Percentiles rank a stretch among this genome's conserved stretches.
These are phyloP conservation scores for Danio jaintianensis DNA, from an alignment of 2,797 vertebrate species.

Conservation along the genomic window DNA sequence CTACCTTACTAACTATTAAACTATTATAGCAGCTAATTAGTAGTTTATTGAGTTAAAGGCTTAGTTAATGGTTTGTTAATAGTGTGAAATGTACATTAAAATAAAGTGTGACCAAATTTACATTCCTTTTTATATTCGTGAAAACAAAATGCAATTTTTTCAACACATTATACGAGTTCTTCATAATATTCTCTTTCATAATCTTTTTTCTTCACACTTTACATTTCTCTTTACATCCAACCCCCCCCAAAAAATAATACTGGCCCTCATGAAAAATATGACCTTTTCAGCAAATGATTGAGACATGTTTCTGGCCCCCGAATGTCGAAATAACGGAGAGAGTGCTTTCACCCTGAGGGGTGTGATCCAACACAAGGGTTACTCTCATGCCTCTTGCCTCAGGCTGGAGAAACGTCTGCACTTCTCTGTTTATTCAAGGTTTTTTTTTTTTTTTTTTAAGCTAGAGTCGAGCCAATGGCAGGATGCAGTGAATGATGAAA, in stretches of 20 bases:
- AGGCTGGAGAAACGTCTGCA: constrained; percentile 62
- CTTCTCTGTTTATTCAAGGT: constrained; percentile 66
- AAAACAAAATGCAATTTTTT: too few species aligned
- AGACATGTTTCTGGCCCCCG: constrained; percentile 13
- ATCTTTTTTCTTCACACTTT: background rate
- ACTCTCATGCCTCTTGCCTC: constrained; percentile 55
- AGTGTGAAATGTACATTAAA: too few species aligned
- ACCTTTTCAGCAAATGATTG: background rate
- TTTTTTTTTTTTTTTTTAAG: constrained; percentile 53
- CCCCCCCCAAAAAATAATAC: background rate
- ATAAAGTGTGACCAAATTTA: too few species aligned
- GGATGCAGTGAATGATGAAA: constrained; percentile 70
- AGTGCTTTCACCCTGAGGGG: constrained; percentile 30
- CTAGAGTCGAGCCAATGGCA: constrained; percentile 66
- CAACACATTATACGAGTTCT: too few species aligned
- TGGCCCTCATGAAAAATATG: background rate
- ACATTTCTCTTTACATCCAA: background rate
- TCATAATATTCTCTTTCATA: too few species aligned
- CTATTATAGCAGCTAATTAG: too few species aligned
- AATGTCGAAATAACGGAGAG: constrained; percentile 5
- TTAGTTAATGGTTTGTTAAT: too few species aligned
- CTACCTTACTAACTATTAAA: too few species aligned
- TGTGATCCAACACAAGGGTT: constrained; percentile 60
- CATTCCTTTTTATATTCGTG: too few species aligned
- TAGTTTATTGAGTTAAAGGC: too few species aligned